Percentiles rank a stretch among this genome's conserved stretches.
phyloP scores from a whole-genome alignment of 1,140 invertebrate genomes.

The Drosophila repleta region DNA sequence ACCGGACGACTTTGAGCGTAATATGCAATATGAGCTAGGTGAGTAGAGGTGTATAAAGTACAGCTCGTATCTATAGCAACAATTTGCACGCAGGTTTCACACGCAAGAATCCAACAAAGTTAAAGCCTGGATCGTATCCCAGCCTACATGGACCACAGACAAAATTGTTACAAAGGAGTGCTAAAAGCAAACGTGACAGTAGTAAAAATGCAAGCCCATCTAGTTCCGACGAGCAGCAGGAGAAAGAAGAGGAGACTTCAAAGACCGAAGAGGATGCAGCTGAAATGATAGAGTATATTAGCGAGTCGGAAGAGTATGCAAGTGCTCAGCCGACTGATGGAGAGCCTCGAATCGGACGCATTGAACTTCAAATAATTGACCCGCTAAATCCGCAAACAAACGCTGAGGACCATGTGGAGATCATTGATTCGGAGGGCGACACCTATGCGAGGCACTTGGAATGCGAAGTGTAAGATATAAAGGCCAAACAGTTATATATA shows the following conservation, averaged over 20 bases:
- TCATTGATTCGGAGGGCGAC: constrained; percentile 18
- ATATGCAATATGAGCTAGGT: constrained; percentile 56
- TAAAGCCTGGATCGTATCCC: constrained; percentile 41
- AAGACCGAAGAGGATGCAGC: neutral
- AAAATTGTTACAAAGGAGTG: neutral
- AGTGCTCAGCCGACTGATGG: neutral
- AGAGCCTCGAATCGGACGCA: neutral
- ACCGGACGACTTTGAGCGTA: constrained; percentile 46
- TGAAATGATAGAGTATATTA: constrained; percentile 35
- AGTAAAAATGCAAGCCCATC: no score
- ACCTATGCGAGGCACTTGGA: constrained; percentile 47
- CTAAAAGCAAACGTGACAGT: neutral
- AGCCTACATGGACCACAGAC: constrained; percentile 18
- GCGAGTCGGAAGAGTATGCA: constrained; percentile 14
- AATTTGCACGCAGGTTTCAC: constrained; percentile 33
- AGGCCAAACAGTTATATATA: neutral
- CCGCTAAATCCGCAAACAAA: constrained; percentile 12
- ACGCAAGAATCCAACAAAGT: constrained; percentile 47
- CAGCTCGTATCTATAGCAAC: neutral
- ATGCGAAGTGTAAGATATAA: constrained; percentile 38
- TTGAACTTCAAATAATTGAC: constrained; percentile 34
- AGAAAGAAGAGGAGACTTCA: neutral
- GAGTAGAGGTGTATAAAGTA: neutral
- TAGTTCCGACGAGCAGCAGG: no score
- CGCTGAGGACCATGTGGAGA: constrained; percentile 40